Evolutionary conservation across 2,888 invertebrate genomes (phyloP).

Genomic region (Drosophila gaucha): DNA sequence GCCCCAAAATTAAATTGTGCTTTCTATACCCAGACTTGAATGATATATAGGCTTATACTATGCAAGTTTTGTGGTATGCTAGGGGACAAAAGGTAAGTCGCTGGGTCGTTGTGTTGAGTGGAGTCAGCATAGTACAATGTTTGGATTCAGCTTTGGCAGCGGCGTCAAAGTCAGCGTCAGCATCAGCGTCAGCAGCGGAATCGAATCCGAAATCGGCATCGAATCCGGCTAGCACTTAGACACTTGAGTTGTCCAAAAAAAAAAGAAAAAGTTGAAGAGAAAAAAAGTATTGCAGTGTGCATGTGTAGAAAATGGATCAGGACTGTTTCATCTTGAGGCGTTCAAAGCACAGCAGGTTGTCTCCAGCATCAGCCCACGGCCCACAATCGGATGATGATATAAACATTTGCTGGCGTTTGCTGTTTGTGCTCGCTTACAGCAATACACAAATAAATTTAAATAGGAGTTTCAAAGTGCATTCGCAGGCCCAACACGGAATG

Average conservation of each 20-base stretch:
- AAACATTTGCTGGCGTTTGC: slow-evolving; percentile 55
- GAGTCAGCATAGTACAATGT: slow-evolving; percentile 36
- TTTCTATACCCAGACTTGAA: neutral
- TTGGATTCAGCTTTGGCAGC: slow-evolving; percentile 56
- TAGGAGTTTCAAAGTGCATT: slow-evolving; percentile 22
- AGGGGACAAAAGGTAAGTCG: slow-evolving; percentile 37
- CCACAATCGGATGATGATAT: slow-evolving; percentile 56
- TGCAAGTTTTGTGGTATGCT: slow-evolving; percentile 20
- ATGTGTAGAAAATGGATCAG: slow-evolving; percentile 60
- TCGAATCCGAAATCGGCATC: slow-evolving; percentile 36
- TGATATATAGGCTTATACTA: neutral
- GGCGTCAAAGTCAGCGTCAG: slow-evolving; percentile 45
- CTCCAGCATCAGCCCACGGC: slow-evolving; percentile 48
- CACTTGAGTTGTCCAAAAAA: slow-evolving; percentile 73
- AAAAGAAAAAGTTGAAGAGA: slow-evolving; percentile 3
- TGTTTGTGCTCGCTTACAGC: slow-evolving; percentile 51
- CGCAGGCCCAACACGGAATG: slow-evolving; percentile 3
- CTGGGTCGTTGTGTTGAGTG: slow-evolving; percentile 38
- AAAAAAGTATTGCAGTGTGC: slow-evolving; percentile 12
- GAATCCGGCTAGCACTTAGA: slow-evolving; percentile 66
- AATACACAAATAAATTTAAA: slow-evolving; percentile 44
- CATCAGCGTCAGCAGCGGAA: slow-evolving; percentile 29
- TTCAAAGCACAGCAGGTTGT: slow-evolving; percentile 81
- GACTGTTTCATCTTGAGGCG: slow-evolving; percentile 70
- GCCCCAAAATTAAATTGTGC: too few species aligned